These are phyloP conservation scores for Brachynemurus nebulosus DNA, from an alignment of 2,888 invertebrate species.

Conservation along the genomic window DNA sequence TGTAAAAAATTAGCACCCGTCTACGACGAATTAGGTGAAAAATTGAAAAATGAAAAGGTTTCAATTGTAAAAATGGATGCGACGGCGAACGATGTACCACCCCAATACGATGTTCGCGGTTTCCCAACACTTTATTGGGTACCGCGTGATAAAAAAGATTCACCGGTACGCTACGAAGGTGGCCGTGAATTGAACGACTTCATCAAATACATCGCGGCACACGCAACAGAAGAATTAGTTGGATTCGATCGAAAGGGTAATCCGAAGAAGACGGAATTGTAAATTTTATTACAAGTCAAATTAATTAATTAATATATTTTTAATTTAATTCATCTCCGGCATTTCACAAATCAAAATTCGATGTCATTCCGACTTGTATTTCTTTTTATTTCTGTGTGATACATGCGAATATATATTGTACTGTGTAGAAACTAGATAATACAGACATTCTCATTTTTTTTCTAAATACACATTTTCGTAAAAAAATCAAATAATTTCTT, in stretches of 20 bases:
- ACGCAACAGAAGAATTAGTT: slow-evolving; percentile 76
- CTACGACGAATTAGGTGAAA: slow-evolving; percentile 85
- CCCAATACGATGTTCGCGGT: slow-evolving; percentile 80
- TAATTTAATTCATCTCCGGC: no score
- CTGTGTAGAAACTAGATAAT: no score
- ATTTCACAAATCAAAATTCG: no score
- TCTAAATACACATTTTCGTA: no score
- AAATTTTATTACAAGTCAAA: no score
- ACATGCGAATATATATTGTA: no score
- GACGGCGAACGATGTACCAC: slow-evolving; percentile 94
- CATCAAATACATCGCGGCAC: slow-evolving; percentile 84
- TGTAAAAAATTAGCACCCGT: slow-evolving; percentile 92
- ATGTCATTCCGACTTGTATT: no score
- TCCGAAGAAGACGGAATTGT: slow-evolving; percentile 46
- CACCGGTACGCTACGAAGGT: slow-evolving; percentile 79
- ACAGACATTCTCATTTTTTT: no score
- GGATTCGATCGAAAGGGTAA: slow-evolving; percentile 79
- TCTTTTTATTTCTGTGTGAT: no score
- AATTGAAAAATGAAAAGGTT: slow-evolving; percentile 74
- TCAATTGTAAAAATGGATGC: slow-evolving; percentile 97
- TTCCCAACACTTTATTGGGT: slow-evolving; percentile 98
- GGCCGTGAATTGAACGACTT: slow-evolving; percentile 91
- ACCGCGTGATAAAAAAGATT: slow-evolving; percentile 65
- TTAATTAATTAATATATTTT: no score
- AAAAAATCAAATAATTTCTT: no score